Base-by-base conservation (phyloP, 1,140 invertebrate species). In the Argopecten irradians region DNA sequence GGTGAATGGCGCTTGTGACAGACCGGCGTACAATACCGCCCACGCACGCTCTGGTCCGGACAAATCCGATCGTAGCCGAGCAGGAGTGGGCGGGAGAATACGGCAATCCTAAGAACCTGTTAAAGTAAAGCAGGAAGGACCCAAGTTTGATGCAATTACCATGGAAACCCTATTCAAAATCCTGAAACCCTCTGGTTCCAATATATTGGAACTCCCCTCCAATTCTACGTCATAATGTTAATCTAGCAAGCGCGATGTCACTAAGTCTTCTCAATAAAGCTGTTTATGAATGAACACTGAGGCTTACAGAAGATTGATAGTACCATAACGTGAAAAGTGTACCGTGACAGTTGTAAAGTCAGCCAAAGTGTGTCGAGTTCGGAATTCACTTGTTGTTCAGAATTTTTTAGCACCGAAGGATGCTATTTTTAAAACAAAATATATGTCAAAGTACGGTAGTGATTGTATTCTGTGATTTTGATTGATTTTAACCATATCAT, bases 91-190 rank as follows among this genome's bases (percentile, higher is more conserved):
- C 55, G 55, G 55, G 55, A 71, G 55, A 71, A 22, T 28, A 8
- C 55, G 55, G 28, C 55, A 71, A 71, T n/a, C 14, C 22, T 71
- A 11, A n/a, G 55, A 71, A 28, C 22, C 55, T 71, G 55, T 71
- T 71, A 28, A 71, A 71, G 55, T 71, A 71, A 71, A 71, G 28
- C n/a, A 71, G 55, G 55, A 71, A 71, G 55, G n/a, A 71, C 55
- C 55, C 55, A 71, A 28, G 55, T 71, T 71, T 71, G 55, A 71
- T 71, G 16, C 19, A 28, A 71, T 71, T 71, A 71, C 55, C 55
- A 71, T 71, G 55, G 55, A 71, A 71, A 71, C 55, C 55, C 55
- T 71, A 71, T 16, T 71, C 55, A 28, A 71, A 71, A 71, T 71
- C 55, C 55, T 71, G 55, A 71, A 71, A 71, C 16, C 55, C 55